phyloP scores from a whole-genome alignment of 2,113 vertebrate species.

The Promerops cafer region DNA sequence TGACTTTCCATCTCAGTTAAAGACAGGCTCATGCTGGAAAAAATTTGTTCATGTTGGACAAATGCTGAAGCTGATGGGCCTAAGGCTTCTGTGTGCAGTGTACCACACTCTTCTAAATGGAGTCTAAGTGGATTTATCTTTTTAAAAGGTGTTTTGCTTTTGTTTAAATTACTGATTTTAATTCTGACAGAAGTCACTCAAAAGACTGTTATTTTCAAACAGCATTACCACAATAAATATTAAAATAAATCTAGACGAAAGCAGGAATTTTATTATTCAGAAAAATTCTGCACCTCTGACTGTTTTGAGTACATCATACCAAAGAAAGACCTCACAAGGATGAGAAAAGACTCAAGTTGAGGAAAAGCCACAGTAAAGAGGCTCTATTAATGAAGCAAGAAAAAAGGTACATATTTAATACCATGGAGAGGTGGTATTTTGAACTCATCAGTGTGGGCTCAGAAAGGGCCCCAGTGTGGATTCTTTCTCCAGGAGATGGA shows the following conservation, averaged over 20 bases:
- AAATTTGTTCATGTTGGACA: background rate
- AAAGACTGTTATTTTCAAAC: background rate
- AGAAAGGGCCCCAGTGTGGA: background rate
- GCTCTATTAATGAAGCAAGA: background rate
- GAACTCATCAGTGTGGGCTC: background rate
- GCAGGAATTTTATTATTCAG: background rate
- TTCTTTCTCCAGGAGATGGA: background rate
- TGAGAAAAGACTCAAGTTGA: background rate
- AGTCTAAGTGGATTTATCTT: background rate
- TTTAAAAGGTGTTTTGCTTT: background rate
- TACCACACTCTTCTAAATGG: background rate
- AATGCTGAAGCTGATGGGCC: background rate
- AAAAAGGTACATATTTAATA: background rate
- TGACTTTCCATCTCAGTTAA: background rate
- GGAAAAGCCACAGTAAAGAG: background rate
- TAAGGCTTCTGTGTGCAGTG: background rate
- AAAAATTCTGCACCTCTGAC: background rate
- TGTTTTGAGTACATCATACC: background rate
- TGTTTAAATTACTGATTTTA: background rate
- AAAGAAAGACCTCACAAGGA: background rate
- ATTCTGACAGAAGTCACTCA: background rate
- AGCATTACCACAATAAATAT: background rate
- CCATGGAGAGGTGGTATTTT: background rate
- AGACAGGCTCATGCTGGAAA: background rate
- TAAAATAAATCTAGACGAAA: background rate